phyloP scores from a whole-genome alignment of 1,140 invertebrate species.

The Octopus bimaculoides region DNA sequence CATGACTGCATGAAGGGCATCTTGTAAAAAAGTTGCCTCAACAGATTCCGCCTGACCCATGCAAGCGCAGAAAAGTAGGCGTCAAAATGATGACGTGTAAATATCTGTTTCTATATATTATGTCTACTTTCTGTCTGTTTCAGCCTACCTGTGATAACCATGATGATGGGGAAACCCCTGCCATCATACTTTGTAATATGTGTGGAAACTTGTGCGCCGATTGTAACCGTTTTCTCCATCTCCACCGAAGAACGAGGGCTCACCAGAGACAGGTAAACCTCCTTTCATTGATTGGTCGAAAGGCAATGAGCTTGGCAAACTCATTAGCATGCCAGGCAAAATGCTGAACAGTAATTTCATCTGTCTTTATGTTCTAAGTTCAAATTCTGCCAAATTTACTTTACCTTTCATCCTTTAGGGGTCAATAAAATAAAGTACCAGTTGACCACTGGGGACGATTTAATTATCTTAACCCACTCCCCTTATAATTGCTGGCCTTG shows the following conservation, averaged over 20 bases:
- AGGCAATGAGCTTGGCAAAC: too few relatives aligned
- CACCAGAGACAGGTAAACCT: constrained; percentile 78
- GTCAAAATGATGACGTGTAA: not conserved
- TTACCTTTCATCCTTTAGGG: too few relatives aligned
- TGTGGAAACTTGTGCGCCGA: constrained; percentile 93
- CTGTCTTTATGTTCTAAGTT: too few relatives aligned
- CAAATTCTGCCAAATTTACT: too few relatives aligned
- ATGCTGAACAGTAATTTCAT: too few relatives aligned
- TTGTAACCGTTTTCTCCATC: constrained; percentile 91
- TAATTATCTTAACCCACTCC: too few relatives aligned
- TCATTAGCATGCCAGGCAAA: too few relatives aligned
- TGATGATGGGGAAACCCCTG: constrained; percentile 91
- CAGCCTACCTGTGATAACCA: constrained; percentile 90
- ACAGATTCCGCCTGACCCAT: not conserved
- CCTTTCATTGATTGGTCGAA: too few relatives aligned
- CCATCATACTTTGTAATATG: constrained; percentile 84
- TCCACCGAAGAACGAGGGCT: constrained; percentile 80
- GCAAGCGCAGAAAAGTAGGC: not conserved
- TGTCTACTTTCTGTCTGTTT: constrained; percentile 27
- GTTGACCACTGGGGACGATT: too few relatives aligned
- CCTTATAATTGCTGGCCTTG: too few relatives aligned
- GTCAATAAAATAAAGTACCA: too few relatives aligned
- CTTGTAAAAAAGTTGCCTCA: too few relatives aligned
- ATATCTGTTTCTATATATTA: not conserved
- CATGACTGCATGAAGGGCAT: not conserved